Evolutionary conservation across 2,888 invertebrate genomes (phyloP), one percentile per base, ranked within the genome.

Genomic region (Teinopalpus imperialis): DNA sequence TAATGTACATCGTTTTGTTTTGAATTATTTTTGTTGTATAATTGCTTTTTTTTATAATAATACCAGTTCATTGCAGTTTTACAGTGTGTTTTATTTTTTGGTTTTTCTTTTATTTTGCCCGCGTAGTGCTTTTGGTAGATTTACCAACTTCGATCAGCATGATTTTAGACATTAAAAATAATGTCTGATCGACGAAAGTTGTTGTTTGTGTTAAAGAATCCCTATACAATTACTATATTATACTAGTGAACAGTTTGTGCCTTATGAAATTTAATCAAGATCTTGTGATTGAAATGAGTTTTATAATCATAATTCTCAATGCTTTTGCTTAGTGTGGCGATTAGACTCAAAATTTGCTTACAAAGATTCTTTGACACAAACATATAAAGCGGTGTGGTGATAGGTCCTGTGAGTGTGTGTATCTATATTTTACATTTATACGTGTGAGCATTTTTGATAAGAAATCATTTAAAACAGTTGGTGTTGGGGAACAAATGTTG

Each of bases 1-100:
- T 92, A 91, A 91, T 92, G 92, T 92, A 92, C 91, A 92, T 92
- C 92, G 92, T 92, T 92, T 92, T 92, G 91, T 92, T 92, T 92
- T 91, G 90, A 90, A 90, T 92, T 91, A 91, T 91, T 91, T 91
- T 92, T 92, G 92, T 92, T 92, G 92, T 92, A 91, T 91, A 92
- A 90, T 91, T 92, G 91, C 92, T 92, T 92, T 91, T n/a, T 91
- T 91, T 91, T 91, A 82, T 82, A 91, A 92, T 92, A 92, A 92
- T 92, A 92, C 91, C 92, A 92, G 89, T 92, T 91, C 91, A 91
- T 89, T 90, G 91, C 91, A 92, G 91, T 92, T 92, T 91, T 90
- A 89, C 75, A 88, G 90, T 89, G 90, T 90, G 90, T 90, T 89
- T 90, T 90, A 90, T 90, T 88, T 85, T 79, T 53, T 20, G 34